Base-by-base conservation (phyloP, 2,797 vertebrate species). In the Melanogrammus aeglefinus region DNA sequence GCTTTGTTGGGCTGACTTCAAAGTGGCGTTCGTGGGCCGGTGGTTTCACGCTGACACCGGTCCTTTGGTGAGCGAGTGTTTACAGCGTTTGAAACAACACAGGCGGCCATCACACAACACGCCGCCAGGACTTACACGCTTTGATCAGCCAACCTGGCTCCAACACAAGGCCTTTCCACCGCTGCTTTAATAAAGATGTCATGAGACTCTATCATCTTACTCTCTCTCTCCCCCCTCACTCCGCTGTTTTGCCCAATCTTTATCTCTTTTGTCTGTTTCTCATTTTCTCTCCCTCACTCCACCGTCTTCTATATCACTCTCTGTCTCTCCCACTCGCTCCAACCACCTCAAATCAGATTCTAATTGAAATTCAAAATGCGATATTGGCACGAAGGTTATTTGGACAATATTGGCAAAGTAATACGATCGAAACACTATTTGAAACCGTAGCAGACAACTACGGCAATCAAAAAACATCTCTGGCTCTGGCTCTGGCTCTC, bases 61-160 rank as follows among this genome's bases (percentile, higher is more conserved):
- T 80, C 79, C 92, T 93, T 91, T 92, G 91, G 92, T 91, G 89
- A 89, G 86, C 80, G 85, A 88, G 86, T 85, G 86, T 92, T 93
- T 88, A 91, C 90, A 89, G 86, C 89, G 83, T 84, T 86, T 90
- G 89, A 92, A 92, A 91, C 81, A 51, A 27, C 4, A 69, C 66
- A 27, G 6, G n/a, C n/a, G n/a, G 9, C 24, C n/a, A 24, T 24
- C 66, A 69, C 66, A 69, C 66, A 12, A n/a, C 66, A 7, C 66
- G 6, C 66, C 66, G n/a, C 4, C n/a, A 24, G 0, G 66, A 1
- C 84, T 85, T 84, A 83, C 80, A 57, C 84, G 79, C 83, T 84
- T 86, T 84, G 80, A 88, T 88, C 82, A 18, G 13, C 72, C 29
- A 57, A 75, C 72, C 72, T 81, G 85, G 81, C 36, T 70, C 79